A percentile compares a stretch with the other conserved stretches of the same genome.
These are phyloP conservation scores for Eulemur albifrons DNA, from an alignment of 2,797 vertebrate species.

Conservation along the genomic window DNA sequence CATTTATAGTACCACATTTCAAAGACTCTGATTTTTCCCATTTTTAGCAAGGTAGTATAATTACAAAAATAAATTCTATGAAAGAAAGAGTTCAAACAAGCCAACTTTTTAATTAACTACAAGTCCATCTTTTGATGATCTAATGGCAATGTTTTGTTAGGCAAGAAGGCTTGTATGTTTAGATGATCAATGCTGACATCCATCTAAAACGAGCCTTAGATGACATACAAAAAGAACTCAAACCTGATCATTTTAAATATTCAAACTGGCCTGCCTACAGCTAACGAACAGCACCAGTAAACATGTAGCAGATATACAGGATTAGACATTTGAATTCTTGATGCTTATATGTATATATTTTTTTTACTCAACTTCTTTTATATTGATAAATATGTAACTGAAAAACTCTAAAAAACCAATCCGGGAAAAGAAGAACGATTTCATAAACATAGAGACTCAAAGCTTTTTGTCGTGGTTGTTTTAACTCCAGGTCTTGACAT, in stretches of 20 bases:
- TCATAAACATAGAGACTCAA: neutral
- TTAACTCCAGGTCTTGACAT: neutral
- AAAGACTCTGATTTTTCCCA: neutral
- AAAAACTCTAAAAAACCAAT: neutral
- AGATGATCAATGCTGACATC: constrained; percentile 59
- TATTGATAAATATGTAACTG: neutral
- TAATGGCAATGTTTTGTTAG: constrained; percentile 62
- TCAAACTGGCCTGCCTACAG: neutral
- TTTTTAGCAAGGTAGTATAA: constrained; percentile 34
- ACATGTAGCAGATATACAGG: neutral
- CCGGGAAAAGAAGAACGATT: neutral
- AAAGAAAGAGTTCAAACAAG: neutral
- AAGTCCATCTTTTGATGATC: constrained; percentile 54
- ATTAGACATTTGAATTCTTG: neutral
- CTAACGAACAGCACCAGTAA: neutral
- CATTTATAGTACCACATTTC: neutral
- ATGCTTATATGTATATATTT: neutral
- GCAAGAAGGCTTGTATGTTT: constrained; percentile 73
- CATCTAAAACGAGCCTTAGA: constrained; percentile 53
- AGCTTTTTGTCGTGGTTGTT: neutral
- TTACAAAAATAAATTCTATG: neutral
- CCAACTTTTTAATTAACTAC: neutral
- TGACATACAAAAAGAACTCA: constrained; percentile 30
- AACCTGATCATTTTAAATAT: constrained; percentile 34
- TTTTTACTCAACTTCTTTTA: neutral